These are phyloP conservation scores for Eumacrocentrus americanus DNA, from an alignment of 2,888 invertebrate genomes.

Conservation along the genomic window DNA sequence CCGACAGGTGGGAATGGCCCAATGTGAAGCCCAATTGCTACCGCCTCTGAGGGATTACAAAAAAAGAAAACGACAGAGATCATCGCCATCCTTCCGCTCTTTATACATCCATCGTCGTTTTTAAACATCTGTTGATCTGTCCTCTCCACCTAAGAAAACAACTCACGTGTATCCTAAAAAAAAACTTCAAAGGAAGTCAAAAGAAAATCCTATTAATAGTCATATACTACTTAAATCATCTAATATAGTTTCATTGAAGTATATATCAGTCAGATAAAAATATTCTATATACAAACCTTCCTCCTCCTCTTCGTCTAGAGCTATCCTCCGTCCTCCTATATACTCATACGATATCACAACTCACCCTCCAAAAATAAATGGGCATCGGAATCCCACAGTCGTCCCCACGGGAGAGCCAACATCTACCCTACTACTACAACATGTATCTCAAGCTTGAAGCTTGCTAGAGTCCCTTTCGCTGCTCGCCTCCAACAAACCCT, in stretches of 20 bases:
- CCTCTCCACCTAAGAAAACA: background rate
- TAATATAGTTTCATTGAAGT: too few relatives aligned
- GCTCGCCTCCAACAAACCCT: slow-evolving; percentile 1
- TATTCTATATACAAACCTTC: too few relatives aligned
- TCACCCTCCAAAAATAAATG: slow-evolving; percentile 16
- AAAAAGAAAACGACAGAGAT: background rate
- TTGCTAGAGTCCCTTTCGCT: too few relatives aligned
- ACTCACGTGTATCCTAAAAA: background rate
- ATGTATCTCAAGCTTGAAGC: background rate
- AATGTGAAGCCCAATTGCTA: slow-evolving; percentile 23
- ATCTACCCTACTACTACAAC: background rate
- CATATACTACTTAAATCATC: too few relatives aligned
- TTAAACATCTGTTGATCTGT: slow-evolving; percentile 11
- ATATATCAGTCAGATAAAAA: too few relatives aligned
- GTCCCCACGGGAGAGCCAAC: slow-evolving; percentile 7
- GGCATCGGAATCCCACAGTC: slow-evolving; percentile 18
- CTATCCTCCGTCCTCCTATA: too few relatives aligned
- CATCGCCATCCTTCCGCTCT: background rate
- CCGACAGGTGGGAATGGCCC: slow-evolving; percentile 24
- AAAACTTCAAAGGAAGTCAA: background rate
- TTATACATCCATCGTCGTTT: background rate
- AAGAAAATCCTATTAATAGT: too few relatives aligned
- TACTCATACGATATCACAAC: background rate
- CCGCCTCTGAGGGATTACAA: slow-evolving; percentile 4
- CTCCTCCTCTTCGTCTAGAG: too few relatives aligned